Evolutionary conservation across 2,797 vertebrate genomes (phyloP).

Genomic region (Macrochelys suwanniensis): DNA sequence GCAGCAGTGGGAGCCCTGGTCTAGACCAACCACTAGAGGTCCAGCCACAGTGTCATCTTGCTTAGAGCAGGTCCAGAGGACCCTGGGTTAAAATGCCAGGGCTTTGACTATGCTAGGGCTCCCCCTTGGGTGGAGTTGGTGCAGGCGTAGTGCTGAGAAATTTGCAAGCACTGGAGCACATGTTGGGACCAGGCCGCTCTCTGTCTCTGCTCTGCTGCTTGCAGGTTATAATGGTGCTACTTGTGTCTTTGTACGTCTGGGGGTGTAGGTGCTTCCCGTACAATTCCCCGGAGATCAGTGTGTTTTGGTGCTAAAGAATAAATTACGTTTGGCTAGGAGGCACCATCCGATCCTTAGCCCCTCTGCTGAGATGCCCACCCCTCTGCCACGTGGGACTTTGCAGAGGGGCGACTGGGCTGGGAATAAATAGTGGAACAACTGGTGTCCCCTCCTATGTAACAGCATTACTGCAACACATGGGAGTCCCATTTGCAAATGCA

Average conservation of each 20-base stretch:
- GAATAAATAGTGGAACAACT: constrained; percentile 22
- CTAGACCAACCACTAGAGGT: not conserved
- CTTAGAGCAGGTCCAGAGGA: not conserved
- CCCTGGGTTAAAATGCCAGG: not conserved
- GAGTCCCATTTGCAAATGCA: not conserved
- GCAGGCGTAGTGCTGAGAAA: not conserved
- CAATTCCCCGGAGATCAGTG: not conserved
- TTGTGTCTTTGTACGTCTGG: not conserved
- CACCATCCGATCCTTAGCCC: not conserved
- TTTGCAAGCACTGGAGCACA: not conserved
- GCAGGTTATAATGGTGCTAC: not conserved
- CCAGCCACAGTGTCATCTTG: not conserved
- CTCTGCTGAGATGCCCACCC: not conserved
- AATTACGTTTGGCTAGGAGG: not conserved
- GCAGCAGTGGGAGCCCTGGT: not conserved
- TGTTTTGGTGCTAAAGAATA: not conserved
- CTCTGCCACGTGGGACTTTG: constrained; percentile 19
- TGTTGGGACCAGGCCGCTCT: not conserved
- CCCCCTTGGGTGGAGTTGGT: not conserved
- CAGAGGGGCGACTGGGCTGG: not conserved
- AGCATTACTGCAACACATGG: not conserved
- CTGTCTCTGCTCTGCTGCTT: not conserved
- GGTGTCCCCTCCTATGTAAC: not conserved
- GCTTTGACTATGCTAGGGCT: not conserved
- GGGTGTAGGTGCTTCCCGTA: not conserved